phyloP scores from a whole-genome alignment of 2,888 invertebrate genomes.

The Phymatocera aterrima region DNA sequence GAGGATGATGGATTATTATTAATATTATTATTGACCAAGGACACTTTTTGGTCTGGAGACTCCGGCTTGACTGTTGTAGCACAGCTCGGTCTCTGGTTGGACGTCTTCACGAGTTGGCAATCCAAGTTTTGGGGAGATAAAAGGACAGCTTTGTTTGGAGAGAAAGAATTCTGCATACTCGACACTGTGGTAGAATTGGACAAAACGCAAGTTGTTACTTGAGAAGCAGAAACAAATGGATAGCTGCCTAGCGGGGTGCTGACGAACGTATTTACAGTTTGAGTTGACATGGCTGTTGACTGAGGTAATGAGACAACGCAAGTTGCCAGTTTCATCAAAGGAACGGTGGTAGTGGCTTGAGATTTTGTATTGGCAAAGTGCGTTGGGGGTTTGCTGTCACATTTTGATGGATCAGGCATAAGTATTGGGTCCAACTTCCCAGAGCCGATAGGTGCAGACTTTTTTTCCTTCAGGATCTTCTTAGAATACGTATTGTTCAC shows the following conservation, averaged over 20 bases:
- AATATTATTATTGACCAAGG: constrained; percentile 19
- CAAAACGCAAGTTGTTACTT: constrained; percentile 6
- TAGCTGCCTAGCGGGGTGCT: constrained; percentile 11
- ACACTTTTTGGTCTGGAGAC: background rate
- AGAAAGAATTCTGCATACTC: background rate
- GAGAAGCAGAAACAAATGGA: constrained; percentile 18
- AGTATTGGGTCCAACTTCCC: constrained; percentile 59
- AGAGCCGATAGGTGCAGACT: constrained; percentile 54
- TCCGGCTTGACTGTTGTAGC: background rate
- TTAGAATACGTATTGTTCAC: constrained; percentile 68
- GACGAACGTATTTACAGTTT: constrained; percentile 14
- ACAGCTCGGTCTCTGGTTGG: background rate
- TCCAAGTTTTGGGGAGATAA: background rate
- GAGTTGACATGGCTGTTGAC: constrained; percentile 34
- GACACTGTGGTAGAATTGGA: constrained; percentile 19
- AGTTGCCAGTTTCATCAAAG: constrained; percentile 27
- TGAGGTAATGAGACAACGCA: constrained; percentile 13
- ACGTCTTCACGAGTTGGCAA: background rate
- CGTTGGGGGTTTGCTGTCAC: constrained; percentile 1
- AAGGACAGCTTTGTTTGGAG: background rate
- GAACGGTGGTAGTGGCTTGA: constrained; percentile 28
- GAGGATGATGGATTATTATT: constrained; percentile 44
- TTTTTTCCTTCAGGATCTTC: constrained; percentile 64
- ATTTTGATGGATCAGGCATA: constrained; percentile 47
- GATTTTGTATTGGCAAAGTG: constrained; percentile 26